Base-by-base conservation (phyloP, 92 coral and sea anemone species). In the Zoanthus gigantus region DNA sequence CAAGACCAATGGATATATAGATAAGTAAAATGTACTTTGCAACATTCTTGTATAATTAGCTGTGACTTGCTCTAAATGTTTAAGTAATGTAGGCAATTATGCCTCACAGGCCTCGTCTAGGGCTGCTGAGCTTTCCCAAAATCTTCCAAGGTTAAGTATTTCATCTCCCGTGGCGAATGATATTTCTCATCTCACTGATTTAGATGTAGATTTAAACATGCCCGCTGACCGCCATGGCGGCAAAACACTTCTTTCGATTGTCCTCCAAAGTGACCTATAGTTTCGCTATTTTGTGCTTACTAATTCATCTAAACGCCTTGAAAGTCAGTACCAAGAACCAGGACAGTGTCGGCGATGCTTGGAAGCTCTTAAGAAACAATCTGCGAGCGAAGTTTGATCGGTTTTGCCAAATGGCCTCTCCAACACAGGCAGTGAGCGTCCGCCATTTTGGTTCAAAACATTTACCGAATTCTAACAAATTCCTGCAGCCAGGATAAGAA, bases 111-210 rank as follows among this genome's bases (percentile, higher is more conserved):
- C 77, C 77, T 42, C 54, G 77, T 56, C 66, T 58, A 58, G 15
- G n/a, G 29, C 66, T 58, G 68, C 44, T 46, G 73, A 71, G 54
- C 37, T 71, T 13, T 69, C 57, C 14, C 74, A 83, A 37, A 69
- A 74, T 68, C 65, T 69, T 10, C 88, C 79, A 44, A 45, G 65
- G 31, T 83, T 71, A 71, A 69, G 63, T 83, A 71, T 83, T 53
- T 61, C 60, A 53, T 83, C 87, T 42, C 85, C 85, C 32, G 71
- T 60, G 73, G 28, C 80, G 48, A 87, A 83, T 68, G 87, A 83
- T 60, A 88, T 90, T 65, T 89, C 87, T 50, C 91, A 83, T 72
- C 90, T 90, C 44, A 83, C 92, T 46, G 79, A 68, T 61, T 74
- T 92, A 45, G 95, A 93, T 88, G 71, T 75, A 69, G 92, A 90